Conservation (phyloP, 92 coral and sea anemone genomes). For the Phenganax stokvisi region DNA sequence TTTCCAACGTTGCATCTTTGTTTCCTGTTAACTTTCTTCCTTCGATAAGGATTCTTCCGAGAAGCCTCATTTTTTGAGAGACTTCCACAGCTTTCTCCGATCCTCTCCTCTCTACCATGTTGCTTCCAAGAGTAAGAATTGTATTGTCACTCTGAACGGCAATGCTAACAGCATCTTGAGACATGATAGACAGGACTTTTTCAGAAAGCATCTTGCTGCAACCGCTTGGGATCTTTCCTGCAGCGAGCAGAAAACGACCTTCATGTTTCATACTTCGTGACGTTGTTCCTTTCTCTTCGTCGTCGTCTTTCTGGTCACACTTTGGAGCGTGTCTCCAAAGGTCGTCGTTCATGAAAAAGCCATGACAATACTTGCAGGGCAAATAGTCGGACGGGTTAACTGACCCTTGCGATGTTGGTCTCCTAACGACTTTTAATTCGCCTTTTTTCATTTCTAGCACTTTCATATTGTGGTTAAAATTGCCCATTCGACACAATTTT, state of each 20-base stretch:
- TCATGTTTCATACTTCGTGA: constrained; percentile 18
- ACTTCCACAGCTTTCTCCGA: constrained; percentile 26
- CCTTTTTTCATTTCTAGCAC: constrained; percentile 42
- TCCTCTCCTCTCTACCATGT: constrained; percentile 17
- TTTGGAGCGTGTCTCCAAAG: constrained; percentile 43
- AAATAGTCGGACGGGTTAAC: constrained; percentile 11
- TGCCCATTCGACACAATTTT: constrained; percentile 40
- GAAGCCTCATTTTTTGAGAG: constrained; percentile 49
- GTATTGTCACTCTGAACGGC: constrained; percentile 35
- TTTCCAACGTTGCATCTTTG: constrained; percentile 1
- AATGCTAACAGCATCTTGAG: constrained; percentile 33
- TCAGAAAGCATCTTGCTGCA: constrained; percentile 10
- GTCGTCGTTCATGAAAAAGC: constrained; percentile 40
- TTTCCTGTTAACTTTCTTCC: constrained; percentile 1
- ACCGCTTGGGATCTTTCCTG: constrained; percentile 14
- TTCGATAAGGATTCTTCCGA: constrained; percentile 41
- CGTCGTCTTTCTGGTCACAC: background rate
- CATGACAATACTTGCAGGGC: constrained; percentile 44
- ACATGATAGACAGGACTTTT: constrained; percentile 34
- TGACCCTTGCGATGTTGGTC: constrained; percentile 20
- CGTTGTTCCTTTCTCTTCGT: constrained; percentile 13
- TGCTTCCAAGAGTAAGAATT: constrained; percentile 29
- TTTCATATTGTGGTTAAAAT: constrained; percentile 50
- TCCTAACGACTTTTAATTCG: constrained; percentile 42
- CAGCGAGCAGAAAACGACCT: constrained; percentile 17